Percentiles rank a stretch among this genome's conserved stretches.
Evolutionary conservation across 2,113 vertebrate genomes (phyloP).

Genomic region (Grallaria varia): DNA sequence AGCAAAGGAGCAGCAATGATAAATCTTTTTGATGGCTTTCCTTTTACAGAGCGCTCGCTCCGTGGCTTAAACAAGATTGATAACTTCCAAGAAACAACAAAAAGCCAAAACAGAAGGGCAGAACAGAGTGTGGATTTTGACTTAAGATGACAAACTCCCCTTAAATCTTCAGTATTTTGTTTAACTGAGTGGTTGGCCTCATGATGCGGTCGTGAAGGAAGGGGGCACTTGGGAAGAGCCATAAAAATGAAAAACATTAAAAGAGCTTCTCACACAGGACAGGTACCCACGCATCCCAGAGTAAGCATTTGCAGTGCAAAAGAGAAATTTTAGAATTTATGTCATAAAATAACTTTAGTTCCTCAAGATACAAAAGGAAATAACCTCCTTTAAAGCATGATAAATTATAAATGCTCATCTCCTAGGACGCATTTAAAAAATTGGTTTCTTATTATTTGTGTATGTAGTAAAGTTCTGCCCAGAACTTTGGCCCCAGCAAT

Average conservation of each 20-base stretch:
- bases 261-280: neutral
- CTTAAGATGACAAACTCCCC: neutral
- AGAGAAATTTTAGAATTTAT: neutral
- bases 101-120: neutral
- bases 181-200: neutral
- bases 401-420: neutral
- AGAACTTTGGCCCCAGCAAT: neutral
- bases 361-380: neutral
- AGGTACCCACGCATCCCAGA: neutral
- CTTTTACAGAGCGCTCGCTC: neutral
- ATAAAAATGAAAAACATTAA: neutral
- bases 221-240: neutral
- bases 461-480: neutral
- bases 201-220: neutral
- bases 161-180: neutral
- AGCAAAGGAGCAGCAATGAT: conserved; percentile 15
- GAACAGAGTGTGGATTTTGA: neutral
- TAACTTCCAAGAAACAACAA: neutral
- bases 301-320: neutral
- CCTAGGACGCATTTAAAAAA: neutral
- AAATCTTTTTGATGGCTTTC: conserved; percentile 24
- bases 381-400: neutral
- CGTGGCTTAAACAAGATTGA: neutral
- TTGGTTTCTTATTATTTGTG: neutral
- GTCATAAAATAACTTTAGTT: neutral